phyloP scores from a whole-genome alignment of 2,888 invertebrate genomes.

The Acrobeloides nanus region DNA sequence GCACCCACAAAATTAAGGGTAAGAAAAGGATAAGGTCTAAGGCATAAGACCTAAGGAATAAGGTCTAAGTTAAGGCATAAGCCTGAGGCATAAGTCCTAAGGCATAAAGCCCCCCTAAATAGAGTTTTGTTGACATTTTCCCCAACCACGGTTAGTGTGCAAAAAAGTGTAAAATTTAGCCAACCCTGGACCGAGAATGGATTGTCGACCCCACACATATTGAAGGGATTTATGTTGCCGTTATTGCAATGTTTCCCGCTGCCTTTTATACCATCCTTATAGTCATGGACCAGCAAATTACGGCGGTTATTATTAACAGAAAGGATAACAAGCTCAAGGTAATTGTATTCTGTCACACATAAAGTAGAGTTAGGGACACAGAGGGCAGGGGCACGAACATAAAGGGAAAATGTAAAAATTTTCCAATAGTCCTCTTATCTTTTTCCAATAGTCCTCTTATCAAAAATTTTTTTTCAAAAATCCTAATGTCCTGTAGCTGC shows the following conservation, averaged over 20 bases:
- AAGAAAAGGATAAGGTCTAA: conserved; percentile 1
- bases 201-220: conserved; percentile 28
- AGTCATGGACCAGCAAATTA: conserved; percentile 59
- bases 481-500: no score
- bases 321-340: conserved; percentile 58
- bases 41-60: no score
- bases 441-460: not conserved
- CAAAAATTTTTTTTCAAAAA: no score
- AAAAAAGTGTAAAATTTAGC: conserved; percentile 18
- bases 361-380: no score
- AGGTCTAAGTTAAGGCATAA: no score
- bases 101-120: no score
- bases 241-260: conserved; percentile 56
- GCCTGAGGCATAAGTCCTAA: no score
- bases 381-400: no score
- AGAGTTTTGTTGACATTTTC: no score
- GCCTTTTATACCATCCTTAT: conserved; percentile 57
- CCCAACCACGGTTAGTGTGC: conserved; percentile 4
- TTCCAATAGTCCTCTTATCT: no score
- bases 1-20: conserved; percentile 53
- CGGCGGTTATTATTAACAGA: conserved; percentile 58
- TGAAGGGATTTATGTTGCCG: conserved; percentile 31
- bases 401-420: not conserved
- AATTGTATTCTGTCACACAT: no score
- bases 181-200: conserved; percentile 34